Conservation (phyloP, 2,113 vertebrate species). For the Nothoprocta pentlandii region DNA sequence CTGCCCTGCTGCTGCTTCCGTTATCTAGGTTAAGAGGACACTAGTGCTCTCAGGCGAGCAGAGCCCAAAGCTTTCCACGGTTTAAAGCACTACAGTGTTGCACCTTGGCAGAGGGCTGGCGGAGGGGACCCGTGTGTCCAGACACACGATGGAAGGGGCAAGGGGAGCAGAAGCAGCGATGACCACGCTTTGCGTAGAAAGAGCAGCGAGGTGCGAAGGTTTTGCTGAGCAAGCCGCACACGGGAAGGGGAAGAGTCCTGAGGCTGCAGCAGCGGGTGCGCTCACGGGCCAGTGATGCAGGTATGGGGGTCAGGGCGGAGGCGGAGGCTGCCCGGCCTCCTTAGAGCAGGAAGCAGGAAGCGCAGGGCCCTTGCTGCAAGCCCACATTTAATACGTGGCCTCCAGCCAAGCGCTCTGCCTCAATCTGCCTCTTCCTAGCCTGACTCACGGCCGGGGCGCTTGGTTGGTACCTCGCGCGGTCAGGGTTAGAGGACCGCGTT, state of each 20-base stretch:
- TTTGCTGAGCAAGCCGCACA: not conserved
- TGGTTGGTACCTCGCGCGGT: not conserved
- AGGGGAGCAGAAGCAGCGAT: not conserved
- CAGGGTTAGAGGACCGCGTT: not conserved
- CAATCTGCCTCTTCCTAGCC: not conserved
- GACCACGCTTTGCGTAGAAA: conserved; percentile 11
- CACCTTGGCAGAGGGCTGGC: not conserved
- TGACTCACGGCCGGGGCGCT: not conserved
- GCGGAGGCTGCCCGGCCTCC: not conserved
- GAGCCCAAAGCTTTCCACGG: not conserved
- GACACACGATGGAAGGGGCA: rapidly evolving
- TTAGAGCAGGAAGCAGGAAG: conserved; percentile 40
- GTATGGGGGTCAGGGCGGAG: conserved; percentile 50
- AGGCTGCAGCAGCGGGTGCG: not conserved
- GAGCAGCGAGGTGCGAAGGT: conserved; percentile 11
- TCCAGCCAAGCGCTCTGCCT: not conserved
- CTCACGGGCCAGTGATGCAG: conserved; percentile 11
- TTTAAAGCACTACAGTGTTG: not conserved
- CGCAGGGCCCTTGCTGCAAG: not conserved
- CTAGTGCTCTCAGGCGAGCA: not conserved
- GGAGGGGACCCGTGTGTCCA: not conserved
- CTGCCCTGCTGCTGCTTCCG: not conserved
- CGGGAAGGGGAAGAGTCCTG: not conserved
- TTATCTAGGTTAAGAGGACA: not conserved
- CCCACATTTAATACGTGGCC: not conserved